Conservation (phyloP, 2,797 vertebrate genomes). For the Morelia viridis region DNA sequence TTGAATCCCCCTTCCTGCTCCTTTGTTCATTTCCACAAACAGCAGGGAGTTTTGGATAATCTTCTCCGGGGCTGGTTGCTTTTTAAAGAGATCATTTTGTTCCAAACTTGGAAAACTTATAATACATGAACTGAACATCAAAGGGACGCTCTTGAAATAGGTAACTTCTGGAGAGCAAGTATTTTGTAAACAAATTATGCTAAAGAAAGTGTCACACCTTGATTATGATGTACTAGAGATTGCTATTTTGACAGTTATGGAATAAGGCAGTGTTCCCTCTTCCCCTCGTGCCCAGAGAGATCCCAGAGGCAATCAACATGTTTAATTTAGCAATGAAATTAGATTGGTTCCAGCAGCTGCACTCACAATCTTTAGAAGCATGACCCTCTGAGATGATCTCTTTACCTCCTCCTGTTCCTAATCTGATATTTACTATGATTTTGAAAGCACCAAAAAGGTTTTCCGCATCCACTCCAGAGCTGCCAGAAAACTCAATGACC, state of each 20-base stretch:
- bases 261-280: constrained; percentile 4
- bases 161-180: not conserved
- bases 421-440: not conserved
- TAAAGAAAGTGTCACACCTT: not conserved
- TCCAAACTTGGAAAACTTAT: not conserved
- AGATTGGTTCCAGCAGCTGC: constrained; percentile 44
- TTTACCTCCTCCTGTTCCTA: not conserved
- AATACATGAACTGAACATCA: not conserved
- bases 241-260: constrained; percentile 3
- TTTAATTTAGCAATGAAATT: constrained; percentile 57
- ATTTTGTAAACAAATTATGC: not conserved
- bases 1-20: not conserved
- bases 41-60: not conserved
- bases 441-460: constrained; percentile 1
- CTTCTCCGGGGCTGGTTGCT: not conserved
- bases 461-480: not conserved
- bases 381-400: constrained; percentile 26
- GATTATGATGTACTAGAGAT: not conserved
- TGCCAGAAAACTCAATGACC: constrained; percentile 14
- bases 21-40: not conserved
- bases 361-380: constrained; percentile 16
- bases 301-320: not conserved
- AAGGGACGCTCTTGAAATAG: not conserved
- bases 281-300: not conserved
- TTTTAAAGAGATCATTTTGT: not conserved